Conservation (phyloP, 1,140 invertebrate species). For the Drosophila mayri region DNA sequence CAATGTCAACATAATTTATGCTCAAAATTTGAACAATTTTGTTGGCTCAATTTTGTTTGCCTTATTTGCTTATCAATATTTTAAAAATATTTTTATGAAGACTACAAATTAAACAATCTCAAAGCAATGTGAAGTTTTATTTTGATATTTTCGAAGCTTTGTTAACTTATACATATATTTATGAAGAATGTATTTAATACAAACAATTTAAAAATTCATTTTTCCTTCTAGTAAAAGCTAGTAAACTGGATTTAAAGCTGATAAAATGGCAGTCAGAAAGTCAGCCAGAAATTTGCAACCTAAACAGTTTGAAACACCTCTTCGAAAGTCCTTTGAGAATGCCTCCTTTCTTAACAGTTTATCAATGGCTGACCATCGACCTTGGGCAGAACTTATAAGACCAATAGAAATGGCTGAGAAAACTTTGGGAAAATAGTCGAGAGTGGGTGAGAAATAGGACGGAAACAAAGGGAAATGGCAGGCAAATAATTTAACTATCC, state of each 20-base stretch:
- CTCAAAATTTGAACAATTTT: no score
- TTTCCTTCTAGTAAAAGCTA: no score
- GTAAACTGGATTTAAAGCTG: background rate
- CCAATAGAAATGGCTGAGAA: conserved; percentile 22
- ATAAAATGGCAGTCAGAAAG: background rate
- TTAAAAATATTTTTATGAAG: no score
- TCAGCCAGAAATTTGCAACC: conserved; percentile 4
- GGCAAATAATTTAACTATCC: conserved; percentile 65
- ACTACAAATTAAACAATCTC: no score
- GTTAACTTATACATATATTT: no score
- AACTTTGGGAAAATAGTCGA: conserved; percentile 23
- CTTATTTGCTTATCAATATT: no score
- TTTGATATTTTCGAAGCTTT: no score
- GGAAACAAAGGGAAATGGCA: conserved; percentile 28
- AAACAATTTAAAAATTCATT: no score
- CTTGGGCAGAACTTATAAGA: conserved; percentile 20
- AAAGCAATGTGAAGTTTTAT: no score
- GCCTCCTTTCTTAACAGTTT: background rate
- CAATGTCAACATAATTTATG: no score
- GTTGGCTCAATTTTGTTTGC: no score
- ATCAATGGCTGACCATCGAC: conserved; percentile 7
- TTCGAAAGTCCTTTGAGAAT: background rate
- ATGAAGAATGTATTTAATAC: no score
- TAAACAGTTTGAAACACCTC: conserved; percentile 3
- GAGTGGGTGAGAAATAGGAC: conserved; percentile 8